Base-by-base conservation (phyloP, 2,888 invertebrate genomes). In the Eristalinus sepulchralis region DNA sequence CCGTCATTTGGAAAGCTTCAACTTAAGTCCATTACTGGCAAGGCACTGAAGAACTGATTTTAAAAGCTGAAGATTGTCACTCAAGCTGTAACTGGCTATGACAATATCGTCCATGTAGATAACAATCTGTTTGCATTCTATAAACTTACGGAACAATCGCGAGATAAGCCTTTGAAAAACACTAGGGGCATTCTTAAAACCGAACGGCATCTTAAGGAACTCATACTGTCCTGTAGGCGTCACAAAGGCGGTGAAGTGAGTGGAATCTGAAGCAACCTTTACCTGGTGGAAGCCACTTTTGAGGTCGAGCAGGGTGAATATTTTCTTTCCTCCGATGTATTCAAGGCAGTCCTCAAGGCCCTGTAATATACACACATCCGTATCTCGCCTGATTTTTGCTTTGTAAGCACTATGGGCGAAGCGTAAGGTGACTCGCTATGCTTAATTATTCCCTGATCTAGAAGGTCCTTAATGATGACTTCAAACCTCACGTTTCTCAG, bases 271-370 rank as follows among this genome's bases (percentile, higher is more conserved):
- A 8, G 76, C 64, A 55, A 89, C 68, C 9, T 64, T 82, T 0
- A 89, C 73, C 20, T 89, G 89, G 60, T 88, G 75, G 59, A 89
- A 89, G 36, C 89, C 89, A 59, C 87, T 86, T 60, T 85, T 83
- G 11, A 89, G 47, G 53, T 89, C 89, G 3, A 88, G 67, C 5
- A 85, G 22, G 6, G 81, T 77, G 17, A 89, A 89, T 20, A 82
- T 72, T 13, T 57, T 39, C 36, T 89, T 89, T 6, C 83, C 84
- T 9, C 73, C 55, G 9, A 88, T 60, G 9, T 70, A 55, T 13
- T 83, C 86, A 6, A 88, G 22, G 57, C 80, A 78, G 64, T 88
- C 82, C 11, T 77, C 67, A 63, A 34, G 31, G 62, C 68, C 2
- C 71, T 63, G 17, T 75, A 75, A 22, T 75, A 68, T n/a, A 75